Conservation (phyloP, 2,113 vertebrate genomes). For the Urocitellus parryii region DNA sequence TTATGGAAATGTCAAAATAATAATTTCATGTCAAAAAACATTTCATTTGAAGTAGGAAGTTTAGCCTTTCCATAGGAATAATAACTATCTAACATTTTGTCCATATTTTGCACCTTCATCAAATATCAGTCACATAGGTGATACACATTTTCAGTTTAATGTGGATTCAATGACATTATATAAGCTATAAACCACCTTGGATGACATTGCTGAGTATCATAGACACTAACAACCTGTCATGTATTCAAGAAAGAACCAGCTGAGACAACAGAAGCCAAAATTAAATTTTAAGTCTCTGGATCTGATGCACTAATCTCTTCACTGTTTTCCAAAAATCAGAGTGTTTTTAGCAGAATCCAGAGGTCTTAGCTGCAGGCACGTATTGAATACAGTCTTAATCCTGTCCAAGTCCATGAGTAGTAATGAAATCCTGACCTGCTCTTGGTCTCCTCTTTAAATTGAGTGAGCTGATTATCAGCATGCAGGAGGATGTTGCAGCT, state of each 20-base stretch:
- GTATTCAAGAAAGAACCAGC: not conserved
- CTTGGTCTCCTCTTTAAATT: not conserved
- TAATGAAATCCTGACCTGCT: not conserved
- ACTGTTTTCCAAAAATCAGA: not conserved
- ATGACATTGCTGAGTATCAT: too few relatives aligned
- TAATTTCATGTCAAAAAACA: too few relatives aligned
- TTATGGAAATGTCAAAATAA: too few relatives aligned
- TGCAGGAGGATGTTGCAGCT: not conserved
- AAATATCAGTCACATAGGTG: too few relatives aligned
- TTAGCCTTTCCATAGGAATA: too few relatives aligned
- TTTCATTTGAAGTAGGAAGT: too few relatives aligned
- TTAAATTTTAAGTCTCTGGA: not conserved
- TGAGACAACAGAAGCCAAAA: not conserved
- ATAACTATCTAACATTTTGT: too few relatives aligned
- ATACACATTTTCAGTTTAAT: too few relatives aligned
- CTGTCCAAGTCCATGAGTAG: not conserved
- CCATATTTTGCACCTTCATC: too few relatives aligned
- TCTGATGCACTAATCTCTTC: not conserved
- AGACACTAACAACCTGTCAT: not conserved
- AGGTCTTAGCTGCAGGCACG: not conserved
- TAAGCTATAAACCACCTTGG: too few relatives aligned
- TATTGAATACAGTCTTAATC: not conserved
- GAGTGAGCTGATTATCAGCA: not conserved
- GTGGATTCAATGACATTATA: too few relatives aligned
- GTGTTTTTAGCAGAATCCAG: not conserved